phyloP scores from a whole-genome alignment of 2,797 vertebrate species.

The Tragopan temminckii region DNA sequence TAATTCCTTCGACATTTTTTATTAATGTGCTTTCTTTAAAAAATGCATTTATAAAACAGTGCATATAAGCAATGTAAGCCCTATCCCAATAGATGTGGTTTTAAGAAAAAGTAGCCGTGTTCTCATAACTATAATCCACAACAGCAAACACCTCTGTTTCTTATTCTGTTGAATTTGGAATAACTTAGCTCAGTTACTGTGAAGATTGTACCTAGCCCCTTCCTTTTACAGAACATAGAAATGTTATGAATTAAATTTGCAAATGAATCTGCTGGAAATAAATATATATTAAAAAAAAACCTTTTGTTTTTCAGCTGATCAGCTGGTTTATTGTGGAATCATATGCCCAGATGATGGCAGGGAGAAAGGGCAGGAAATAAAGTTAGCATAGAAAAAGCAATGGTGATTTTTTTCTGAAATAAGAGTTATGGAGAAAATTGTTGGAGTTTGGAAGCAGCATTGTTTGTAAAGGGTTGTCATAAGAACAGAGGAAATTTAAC shows the following conservation, averaged over 20 bases:
- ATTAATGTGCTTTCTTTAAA: not conserved
- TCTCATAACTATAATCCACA: not conserved
- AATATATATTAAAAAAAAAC: not conserved
- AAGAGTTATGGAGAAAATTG: not conserved
- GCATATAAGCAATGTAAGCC: not conserved
- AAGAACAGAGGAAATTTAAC: not conserved
- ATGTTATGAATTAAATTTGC: not conserved
- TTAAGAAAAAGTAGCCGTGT: not conserved
- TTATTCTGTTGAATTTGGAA: not conserved
- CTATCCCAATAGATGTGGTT: not conserved
- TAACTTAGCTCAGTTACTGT: not conserved
- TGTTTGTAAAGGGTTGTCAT: not conserved
- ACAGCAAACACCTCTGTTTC: conserved; percentile 1
- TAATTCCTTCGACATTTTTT: not conserved
- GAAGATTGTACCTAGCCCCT: not conserved
- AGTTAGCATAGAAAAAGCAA: not conserved
- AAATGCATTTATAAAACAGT: not conserved
- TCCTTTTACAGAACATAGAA: not conserved
- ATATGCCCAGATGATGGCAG: not conserved
- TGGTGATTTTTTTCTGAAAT: not conserved
- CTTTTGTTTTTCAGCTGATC: not conserved
- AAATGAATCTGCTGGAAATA: not conserved
- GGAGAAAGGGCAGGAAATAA: not conserved
- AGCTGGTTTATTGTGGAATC: not conserved
- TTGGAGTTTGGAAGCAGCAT: not conserved